phyloP scores from a whole-genome alignment of 2,113 vertebrate genomes.

The Paedocypris sp. region DNA sequence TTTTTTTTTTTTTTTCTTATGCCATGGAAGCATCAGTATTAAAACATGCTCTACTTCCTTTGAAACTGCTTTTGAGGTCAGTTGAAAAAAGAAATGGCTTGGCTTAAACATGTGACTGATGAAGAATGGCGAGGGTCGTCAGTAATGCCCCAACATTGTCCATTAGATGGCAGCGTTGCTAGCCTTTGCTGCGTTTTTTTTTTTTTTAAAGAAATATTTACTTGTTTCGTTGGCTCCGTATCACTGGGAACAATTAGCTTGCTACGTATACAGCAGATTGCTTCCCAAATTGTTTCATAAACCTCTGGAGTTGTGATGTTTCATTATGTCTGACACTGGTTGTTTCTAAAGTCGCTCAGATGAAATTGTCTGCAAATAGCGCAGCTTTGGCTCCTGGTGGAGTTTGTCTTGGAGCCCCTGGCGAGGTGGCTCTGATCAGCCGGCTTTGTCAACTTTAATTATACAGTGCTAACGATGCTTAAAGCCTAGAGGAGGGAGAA shows the following conservation, averaged over 20 bases:
- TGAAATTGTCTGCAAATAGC: neutral
- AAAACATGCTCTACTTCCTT: constrained; percentile 25
- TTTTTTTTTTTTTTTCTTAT: neutral
- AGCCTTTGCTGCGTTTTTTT: neutral
- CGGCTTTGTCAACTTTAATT: constrained; percentile 34
- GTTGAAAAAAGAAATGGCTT: constrained; percentile 11
- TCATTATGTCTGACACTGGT: neutral
- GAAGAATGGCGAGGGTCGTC: neutral
- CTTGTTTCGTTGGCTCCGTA: too few species aligned
- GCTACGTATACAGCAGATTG: neutral
- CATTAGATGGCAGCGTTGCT: constrained; percentile 33
- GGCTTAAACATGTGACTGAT: constrained; percentile 14
- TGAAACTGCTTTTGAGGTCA: constrained; percentile 28
- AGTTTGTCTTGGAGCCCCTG: constrained; percentile 2
- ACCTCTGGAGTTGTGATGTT: neutral
- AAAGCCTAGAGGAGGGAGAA: constrained; percentile 17
- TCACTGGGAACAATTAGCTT: constrained; percentile 3
- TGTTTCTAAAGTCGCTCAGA: neutral
- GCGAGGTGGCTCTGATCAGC: constrained; percentile 17
- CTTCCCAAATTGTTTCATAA: neutral
- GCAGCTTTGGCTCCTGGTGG: neutral
- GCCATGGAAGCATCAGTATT: constrained; percentile 10
- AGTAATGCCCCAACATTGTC: neutral
- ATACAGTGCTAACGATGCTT: constrained; percentile 31
- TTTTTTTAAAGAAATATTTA: too few species aligned